Conservation (phyloP, 1,140 invertebrate genomes). For the Thrips palmi region DNA sequence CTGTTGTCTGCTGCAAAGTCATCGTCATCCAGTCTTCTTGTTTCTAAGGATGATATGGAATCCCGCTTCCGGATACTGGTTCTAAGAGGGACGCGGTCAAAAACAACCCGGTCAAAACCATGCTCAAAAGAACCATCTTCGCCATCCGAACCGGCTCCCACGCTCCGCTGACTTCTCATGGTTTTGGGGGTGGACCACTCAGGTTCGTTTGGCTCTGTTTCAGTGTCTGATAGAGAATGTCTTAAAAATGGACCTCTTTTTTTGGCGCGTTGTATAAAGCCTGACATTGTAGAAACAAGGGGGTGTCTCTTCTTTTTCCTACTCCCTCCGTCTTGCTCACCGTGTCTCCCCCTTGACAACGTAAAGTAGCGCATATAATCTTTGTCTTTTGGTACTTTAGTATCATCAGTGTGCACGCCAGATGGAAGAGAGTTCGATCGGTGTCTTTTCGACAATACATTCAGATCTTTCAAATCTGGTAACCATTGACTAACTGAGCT, state of each 20-base stretch:
- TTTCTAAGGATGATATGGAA: too few species aligned
- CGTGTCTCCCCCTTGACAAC: constrained; percentile 1
- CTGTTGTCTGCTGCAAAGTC: too few species aligned
- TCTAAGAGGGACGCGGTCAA: too few species aligned
- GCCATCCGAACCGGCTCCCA: too few species aligned
- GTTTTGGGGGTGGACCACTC: too few species aligned
- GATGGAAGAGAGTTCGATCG: constrained; percentile 62
- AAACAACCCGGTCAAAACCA: too few species aligned
- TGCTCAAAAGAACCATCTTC: too few species aligned
- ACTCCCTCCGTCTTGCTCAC: constrained; percentile 10
- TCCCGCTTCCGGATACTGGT: too few species aligned
- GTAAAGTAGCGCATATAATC: too few species aligned
- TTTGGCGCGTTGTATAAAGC: constrained; percentile 59
- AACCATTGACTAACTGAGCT: constrained; percentile 61
- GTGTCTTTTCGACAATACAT: constrained; percentile 50
- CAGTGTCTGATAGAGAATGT: constrained; percentile 51
- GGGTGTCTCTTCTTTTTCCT: constrained; percentile 58
- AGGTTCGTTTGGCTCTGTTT: constrained; percentile 61
- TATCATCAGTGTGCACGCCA: constrained; percentile 38
- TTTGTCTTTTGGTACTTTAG: constrained; percentile 22
- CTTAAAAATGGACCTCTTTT: constrained; percentile 32
- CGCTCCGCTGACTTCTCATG: constrained; percentile 12
- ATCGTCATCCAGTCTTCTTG: too few species aligned
- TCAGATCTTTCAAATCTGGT: constrained; percentile 65
- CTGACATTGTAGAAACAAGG: constrained; percentile 58